Conservation (phyloP, 2,113 vertebrate genomes). For the Psilopsiagon aurifrons region DNA sequence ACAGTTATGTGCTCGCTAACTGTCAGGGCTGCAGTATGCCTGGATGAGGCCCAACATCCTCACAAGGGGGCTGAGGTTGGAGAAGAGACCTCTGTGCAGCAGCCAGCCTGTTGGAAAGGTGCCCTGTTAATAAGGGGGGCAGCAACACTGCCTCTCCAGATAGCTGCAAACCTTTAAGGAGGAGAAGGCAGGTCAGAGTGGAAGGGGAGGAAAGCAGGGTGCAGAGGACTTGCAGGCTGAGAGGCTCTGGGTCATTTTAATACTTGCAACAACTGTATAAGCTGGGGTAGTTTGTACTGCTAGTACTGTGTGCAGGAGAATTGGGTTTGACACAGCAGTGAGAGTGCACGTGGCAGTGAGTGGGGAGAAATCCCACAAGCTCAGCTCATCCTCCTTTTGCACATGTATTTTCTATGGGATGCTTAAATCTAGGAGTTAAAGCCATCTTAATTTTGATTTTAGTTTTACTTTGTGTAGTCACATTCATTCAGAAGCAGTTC, state of each 20-base stretch:
- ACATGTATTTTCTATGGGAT: accelerated
- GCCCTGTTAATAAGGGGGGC: neutral
- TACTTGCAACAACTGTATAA: accelerated
- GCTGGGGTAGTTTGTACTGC: neutral
- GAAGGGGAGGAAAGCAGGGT: neutral
- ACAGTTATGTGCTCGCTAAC: neutral
- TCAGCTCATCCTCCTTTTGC: neutral
- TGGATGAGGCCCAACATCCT: neutral
- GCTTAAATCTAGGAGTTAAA: neutral
- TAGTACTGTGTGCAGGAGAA: neutral
- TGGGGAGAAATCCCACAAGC: neutral
- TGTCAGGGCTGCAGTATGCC: neutral
- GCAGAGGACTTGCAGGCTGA: neutral
- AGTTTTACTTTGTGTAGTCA: neutral
- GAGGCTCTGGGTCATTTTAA: neutral
- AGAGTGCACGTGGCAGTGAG: accelerated
- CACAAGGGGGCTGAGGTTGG: neutral
- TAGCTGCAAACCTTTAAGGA: neutral
- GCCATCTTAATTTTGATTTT: neutral
- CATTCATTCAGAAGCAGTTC: neutral
- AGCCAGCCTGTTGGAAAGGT: neutral
- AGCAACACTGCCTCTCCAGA: accelerated
- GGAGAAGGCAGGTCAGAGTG: neutral
- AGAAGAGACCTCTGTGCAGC: neutral
- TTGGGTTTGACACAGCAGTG: accelerated